Base-by-base conservation (phyloP, 2,797 vertebrate genomes). In the Leucoraja ocellata region DNA sequence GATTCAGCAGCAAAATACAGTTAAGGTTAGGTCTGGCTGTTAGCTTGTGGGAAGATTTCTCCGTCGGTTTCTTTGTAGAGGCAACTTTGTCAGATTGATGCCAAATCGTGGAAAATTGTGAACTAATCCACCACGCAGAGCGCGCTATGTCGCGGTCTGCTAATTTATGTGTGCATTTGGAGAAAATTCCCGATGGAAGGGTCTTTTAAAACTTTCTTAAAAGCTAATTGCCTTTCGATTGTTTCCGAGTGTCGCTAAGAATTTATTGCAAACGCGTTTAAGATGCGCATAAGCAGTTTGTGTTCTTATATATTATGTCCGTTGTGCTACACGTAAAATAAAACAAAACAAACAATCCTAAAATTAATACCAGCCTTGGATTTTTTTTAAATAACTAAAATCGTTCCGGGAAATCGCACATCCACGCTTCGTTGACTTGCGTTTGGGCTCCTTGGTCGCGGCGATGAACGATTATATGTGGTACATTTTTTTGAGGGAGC, bases 41-140 rank as follows among this genome's bases (percentile, higher is more conserved):
- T 92, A 54, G 73, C 71, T 36, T 76, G 39, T 46, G 76, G 54
- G 54, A 39, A 65, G 90, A 36, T 93, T 13, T 79, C 73, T 74
- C 54, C 18, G 93, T 74, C 94, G 58, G 93, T 73, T n/a, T 83
- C 63, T 88, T 5, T 80, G 94, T 91, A 94, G 93, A 93, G 93
- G 93, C 94, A 94, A 92, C 90, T 93, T 94, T 94, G 68, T 93
- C 93, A 91, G 58, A 84, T 93, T 78, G 88, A 32, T 93, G 46
- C 93, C 88, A 93, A 83, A 83, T 76, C 28, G 39, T 76, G 93
- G 93, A 54, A 11, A 95, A 93, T 84, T 79, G 94, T 79, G 76
- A 94, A 94, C 65, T 80, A 76, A 93, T 94, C 46, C 93, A 93
- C 36, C 46, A 79, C 93, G 91, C 58, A 21, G 71, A 78, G 91